Base-by-base conservation (phyloP, 2,113 vertebrate species). In the Chloebia gouldiae region DNA sequence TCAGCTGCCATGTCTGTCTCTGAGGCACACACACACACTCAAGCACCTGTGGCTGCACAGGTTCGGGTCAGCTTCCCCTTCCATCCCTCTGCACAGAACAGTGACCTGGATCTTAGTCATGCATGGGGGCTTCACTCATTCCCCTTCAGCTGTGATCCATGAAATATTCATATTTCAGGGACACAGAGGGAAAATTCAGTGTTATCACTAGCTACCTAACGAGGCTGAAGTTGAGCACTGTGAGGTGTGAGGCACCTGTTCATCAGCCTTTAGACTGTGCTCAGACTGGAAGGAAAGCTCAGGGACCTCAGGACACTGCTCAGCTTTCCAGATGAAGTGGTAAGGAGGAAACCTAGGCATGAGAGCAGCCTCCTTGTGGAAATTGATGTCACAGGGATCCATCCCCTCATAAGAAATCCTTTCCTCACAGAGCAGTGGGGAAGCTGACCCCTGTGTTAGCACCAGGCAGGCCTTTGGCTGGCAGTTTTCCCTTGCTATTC, bases 81-180 rank as follows among this genome's bases (percentile, higher is more conserved):
- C 63, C 47, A 30, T 17, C 53, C 57, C 44, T 49, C 51, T 82
- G 30, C 44, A 73, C 16, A 37, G 11, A 70, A n/a, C 66, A 79
- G 42, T 28, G 63, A 68, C 19, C 6, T 57, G 28, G 27, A 42
- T 9, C 30, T 35, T 61, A 44, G 35, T 53, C 0, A 0, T 68
- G n/a, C 51, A 10, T 10, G 30, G 8, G 15, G 6, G 6, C 27
- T 54, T 77, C 33, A 15, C 22, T 49, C 25, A 30, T 37, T 84
- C 44, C 49, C 24, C 15, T 73, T 28, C 44, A 63, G 39, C 31
- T 44, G 44, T 81, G 49, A 44, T 53, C 65, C n/a, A 44, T 23
- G 39, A 59, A 68, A 77, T n/a, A 31, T 20, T 68, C 31, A 9
- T 44, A 49, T 77, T 78, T 40, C 54, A 65, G 35, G 23, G 60